Evolutionary conservation across 2,113 vertebrate genomes (phyloP).

Genomic region (Prionailurus viverrinus): DNA sequence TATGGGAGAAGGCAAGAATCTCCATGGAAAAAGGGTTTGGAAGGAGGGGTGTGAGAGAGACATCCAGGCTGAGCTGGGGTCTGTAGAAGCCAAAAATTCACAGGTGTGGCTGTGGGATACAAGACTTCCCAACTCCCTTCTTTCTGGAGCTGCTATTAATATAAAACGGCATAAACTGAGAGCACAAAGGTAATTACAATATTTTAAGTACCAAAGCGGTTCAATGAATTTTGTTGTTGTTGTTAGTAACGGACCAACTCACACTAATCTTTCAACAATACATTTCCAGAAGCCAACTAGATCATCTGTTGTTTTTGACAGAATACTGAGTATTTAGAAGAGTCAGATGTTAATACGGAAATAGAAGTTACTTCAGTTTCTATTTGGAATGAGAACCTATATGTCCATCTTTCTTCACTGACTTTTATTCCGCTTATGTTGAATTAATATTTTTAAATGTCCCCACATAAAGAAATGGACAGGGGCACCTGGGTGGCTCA

Average conservation of each 20-base stretch:
- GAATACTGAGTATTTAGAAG: not conserved
- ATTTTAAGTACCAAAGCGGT: not conserved
- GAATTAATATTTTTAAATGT: constrained; percentile 34
- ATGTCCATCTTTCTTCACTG: not conserved
- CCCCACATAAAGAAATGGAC: not conserved
- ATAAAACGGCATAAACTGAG: not conserved
- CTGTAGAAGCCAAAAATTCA: not conserved
- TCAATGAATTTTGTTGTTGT: not conserved
- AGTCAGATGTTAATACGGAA: constrained; percentile 15
- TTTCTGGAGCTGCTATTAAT: not conserved
- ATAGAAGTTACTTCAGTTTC: constrained; percentile 21
- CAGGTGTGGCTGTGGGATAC: not conserved
- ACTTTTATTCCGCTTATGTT: not conserved
- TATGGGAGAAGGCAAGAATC: not conserved
- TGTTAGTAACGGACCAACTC: not conserved
- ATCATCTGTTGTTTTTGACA: not conserved
- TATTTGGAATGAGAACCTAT: not conserved
- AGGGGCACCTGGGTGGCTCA: not conserved
- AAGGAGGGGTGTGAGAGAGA: not conserved
- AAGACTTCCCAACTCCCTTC: not conserved
- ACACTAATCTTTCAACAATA: not conserved
- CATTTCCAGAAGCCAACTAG: not conserved
- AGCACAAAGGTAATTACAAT: not conserved
- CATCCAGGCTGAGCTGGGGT: not conserved
- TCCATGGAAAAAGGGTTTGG: not conserved